Evolutionary conservation across 2,113 vertebrate species (phyloP).

Genomic region (Tachuris rubrigastra): DNA sequence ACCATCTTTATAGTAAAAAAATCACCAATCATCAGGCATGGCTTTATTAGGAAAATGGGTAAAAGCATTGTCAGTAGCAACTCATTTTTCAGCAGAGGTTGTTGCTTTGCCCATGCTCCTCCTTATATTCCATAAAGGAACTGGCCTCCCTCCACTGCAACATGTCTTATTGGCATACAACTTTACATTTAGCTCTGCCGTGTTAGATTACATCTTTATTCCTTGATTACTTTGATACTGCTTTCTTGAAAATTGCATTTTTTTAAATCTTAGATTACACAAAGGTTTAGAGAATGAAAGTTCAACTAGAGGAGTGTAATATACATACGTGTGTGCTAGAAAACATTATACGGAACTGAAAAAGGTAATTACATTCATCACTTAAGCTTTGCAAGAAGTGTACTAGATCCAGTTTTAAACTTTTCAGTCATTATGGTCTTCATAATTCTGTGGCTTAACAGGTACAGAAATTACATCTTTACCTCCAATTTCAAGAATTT

Average conservation of each 20-base stretch:
- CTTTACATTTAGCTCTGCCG: not conserved
- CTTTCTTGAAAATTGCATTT: not conserved
- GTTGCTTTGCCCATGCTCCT: not conserved
- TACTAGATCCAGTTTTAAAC: conserved; percentile 2
- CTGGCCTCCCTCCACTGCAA: not conserved
- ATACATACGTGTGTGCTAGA: not conserved
- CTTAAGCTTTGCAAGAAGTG: not conserved
- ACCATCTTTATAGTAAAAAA: not conserved
- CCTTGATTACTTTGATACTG: not conserved
- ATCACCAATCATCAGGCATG: not conserved
- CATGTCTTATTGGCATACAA: not conserved
- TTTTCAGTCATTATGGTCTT: not conserved
- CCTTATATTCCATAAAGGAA: not conserved
- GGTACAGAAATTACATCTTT: conserved; percentile 36
- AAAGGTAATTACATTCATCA: not conserved
- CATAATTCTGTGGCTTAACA: conserved; percentile 13
- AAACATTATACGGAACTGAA: not conserved
- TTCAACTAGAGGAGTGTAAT: not conserved
- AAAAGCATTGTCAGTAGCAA: not conserved
- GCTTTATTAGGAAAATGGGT: not conserved
- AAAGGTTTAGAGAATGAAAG: not conserved
- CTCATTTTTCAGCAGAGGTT: not conserved
- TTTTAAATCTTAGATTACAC: not conserved
- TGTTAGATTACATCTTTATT: not conserved
- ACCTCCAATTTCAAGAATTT: conserved; percentile 14